Base-by-base conservation (phyloP, 2,797 vertebrate species). In the Cirrhinus molitorella region DNA sequence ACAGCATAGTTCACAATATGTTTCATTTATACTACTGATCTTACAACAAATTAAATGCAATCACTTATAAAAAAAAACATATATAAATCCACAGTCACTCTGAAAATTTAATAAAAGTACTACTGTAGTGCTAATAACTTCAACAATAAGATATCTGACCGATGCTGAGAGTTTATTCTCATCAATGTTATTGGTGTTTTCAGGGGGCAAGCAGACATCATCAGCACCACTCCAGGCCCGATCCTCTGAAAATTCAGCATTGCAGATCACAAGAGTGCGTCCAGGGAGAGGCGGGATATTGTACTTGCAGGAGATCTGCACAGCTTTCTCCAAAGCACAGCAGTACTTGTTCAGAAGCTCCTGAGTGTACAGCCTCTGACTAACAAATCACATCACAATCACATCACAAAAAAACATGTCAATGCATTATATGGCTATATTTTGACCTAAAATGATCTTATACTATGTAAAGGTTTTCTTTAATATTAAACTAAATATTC, bases 261-360 rank as follows among this genome's bases (percentile, higher is more conserved):
- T 0, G n/a, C 95, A 89, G 31, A 96, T 12, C 85, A 97, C 83
- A 10, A 95, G 28, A 0, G 96, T 97, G 51, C 93, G 91, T 53
- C 97, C 97, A 0, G 97, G 95, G 0, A 97, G 91, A 0, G 94
- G 96, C 0, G 97, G 94, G 34, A 98, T 88, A 49, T 96, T 98
- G 89, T 96, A 92, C 1, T 89, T 92, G 76, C 95, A 96, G 1
- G 97, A 96, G 83, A 97, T 89, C 91, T 94, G 92, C 28, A 97
- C 83, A 0, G 97, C 95, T 0, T 85, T 92, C 83, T 97, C 96
- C 91, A 98, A 89, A 57, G 97, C 96, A 73, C 89, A 80, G 4
- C 91, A 81, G 86, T 98, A 98, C 4, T 90, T 92, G 13, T 92
- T 91, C 92, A 98, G 70, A 77, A 96, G 87, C 7, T 83, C 90